Evolutionary conservation across 2,888 invertebrate species (phyloP).

Genomic region (Heterodera filipjevi): DNA sequence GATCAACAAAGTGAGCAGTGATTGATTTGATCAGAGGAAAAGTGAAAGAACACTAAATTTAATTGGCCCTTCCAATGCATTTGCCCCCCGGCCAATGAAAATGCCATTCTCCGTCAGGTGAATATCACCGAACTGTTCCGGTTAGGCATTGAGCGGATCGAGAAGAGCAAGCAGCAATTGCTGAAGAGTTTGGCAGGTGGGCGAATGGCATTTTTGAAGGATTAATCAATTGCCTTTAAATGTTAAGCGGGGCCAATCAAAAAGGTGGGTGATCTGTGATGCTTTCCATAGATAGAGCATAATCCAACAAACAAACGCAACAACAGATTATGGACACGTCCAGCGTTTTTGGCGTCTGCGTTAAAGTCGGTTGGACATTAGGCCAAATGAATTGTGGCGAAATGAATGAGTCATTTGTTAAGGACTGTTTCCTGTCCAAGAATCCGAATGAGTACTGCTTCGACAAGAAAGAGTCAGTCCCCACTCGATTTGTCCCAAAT

Average conservation of each 20-base stretch:
- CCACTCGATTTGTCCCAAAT: not conserved
- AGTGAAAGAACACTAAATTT: not conserved
- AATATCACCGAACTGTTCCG: conserved; percentile 58
- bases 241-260: conserved; percentile 42
- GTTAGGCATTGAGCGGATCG: conserved; percentile 53
- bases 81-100: too few species aligned
- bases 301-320: not conserved
- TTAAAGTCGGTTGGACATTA: not conserved
- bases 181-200: conserved; percentile 38
- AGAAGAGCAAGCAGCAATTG: conserved; percentile 37
- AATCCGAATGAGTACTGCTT: conserved; percentile 59
- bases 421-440: conserved; percentile 58
- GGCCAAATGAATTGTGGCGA: not conserved
- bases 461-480: conserved; percentile 41
- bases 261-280: conserved; percentile 39
- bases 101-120: conserved; percentile 46
- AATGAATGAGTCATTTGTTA: conserved; percentile 17
- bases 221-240: not conserved
- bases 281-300: not conserved
- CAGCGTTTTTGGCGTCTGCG: conserved; percentile 52
- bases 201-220: not conserved
- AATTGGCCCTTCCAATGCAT: not conserved
- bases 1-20: conserved; percentile 3
- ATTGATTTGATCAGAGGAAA: too few species aligned
- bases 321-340: conserved; percentile 50